These are phyloP conservation scores for Lepidurus packardi DNA, from an alignment of 1,140 invertebrate genomes.

Conservation along the genomic window DNA sequence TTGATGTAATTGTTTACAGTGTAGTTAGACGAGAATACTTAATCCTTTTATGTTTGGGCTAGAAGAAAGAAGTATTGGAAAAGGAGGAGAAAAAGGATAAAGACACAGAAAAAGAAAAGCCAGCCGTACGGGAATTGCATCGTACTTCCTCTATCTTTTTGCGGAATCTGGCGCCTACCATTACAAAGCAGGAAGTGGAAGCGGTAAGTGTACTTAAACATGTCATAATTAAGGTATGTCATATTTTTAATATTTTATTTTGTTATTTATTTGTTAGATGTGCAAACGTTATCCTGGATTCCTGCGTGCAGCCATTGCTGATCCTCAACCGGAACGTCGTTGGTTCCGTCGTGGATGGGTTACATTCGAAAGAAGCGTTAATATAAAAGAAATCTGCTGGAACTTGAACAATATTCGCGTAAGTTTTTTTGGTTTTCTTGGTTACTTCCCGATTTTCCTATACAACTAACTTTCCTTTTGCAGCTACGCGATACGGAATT, in stretches of 20 bases:
- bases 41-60: neutral
- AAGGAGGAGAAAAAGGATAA: conserved; percentile 34
- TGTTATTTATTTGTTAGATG: conserved; percentile 55
- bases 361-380: conserved; percentile 91
- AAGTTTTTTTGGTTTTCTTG: conserved; percentile 37
- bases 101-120: conserved; percentile 35
- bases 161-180: conserved; percentile 87
- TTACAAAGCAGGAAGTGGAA: conserved; percentile 95
- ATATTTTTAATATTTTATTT: conserved; percentile 23
- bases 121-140: conserved; percentile 54
- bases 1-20: neutral
- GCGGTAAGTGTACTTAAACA: conserved; percentile 56
- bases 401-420: conserved; percentile 92
- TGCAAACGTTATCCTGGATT: conserved; percentile 94
- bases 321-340: conserved; percentile 88
- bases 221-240: conserved; percentile 20
- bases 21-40: neutral
- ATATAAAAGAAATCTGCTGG: conserved; percentile 99
- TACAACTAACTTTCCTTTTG: conserved; percentile 35
- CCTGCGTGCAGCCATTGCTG: conserved; percentile 90
- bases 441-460: neutral
- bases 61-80: conserved; percentile 42
- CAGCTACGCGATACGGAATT: conserved; percentile 86
- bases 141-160: conserved; percentile 96
- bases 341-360: conserved; percentile 98